Conservation (phyloP, 2,888 invertebrate species). For the Epinotia nisella region DNA sequence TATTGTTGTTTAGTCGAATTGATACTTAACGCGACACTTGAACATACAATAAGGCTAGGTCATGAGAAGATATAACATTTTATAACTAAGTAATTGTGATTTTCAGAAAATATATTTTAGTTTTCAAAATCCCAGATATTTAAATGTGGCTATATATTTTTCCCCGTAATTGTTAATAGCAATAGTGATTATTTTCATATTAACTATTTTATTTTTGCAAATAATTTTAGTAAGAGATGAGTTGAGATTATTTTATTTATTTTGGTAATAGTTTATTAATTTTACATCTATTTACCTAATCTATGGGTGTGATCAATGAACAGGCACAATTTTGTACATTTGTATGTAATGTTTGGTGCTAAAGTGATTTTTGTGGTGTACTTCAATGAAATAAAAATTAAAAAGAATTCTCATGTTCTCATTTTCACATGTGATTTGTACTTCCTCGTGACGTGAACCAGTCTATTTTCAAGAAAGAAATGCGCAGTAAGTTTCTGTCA, state of each 20-base stretch:
- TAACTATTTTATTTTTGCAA: slow-evolving; percentile 25
- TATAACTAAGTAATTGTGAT: no score
- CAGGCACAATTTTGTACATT: slow-evolving; percentile 83
- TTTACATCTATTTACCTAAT: slow-evolving; percentile 46
- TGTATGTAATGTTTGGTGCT: slow-evolving; percentile 83
- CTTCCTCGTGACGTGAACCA: no score
- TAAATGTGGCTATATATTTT: not conserved
- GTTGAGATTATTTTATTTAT: slow-evolving; percentile 45
- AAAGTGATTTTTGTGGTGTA: slow-evolving; percentile 78
- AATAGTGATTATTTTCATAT: slow-evolving; percentile 14
- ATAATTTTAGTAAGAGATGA: slow-evolving; percentile 24
- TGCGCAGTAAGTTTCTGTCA: no score
- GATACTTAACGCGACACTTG: no score
- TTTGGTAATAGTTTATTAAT: slow-evolving; percentile 35
- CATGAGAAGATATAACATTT: no score
- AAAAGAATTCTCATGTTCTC: slow-evolving; percentile 45
- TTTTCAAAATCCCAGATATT: not conserved
- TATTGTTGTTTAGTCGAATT: no score
- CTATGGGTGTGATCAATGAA: slow-evolving; percentile 53
- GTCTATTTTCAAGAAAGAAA: no score
- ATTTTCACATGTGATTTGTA: not conserved
- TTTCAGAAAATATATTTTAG: not conserved
- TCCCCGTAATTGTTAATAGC: not conserved
- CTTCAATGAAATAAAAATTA: slow-evolving; percentile 66
- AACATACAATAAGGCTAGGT: no score